Conservation (phyloP, 2,797 vertebrate genomes). For the Labeo calbasu region DNA sequence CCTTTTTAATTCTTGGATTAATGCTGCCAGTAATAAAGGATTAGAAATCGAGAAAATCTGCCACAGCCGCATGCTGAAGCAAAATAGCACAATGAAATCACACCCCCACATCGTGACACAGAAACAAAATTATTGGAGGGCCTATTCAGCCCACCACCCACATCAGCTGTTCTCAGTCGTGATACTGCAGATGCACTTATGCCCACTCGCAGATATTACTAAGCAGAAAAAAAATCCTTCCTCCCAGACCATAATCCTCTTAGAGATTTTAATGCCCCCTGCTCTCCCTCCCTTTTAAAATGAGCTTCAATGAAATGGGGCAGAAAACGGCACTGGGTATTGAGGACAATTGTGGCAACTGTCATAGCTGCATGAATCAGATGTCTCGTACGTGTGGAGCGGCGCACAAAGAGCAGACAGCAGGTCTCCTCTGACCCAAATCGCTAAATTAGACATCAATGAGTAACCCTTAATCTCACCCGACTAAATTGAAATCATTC, state of each 20-base stretch:
- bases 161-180: slow-evolving; percentile 53
- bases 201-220: slow-evolving; percentile 57
- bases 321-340: slow-evolving; percentile 52
- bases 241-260: slow-evolving; percentile 50
- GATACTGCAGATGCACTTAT: slow-evolving; percentile 50
- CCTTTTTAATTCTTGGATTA: slow-evolving; percentile 14
- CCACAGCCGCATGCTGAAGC: slow-evolving; percentile 8
- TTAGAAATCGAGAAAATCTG: slow-evolving; percentile 62
- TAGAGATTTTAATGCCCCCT: slow-evolving; percentile 41
- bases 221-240: slow-evolving; percentile 52
- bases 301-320: slow-evolving; percentile 49
- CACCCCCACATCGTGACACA: slow-evolving; percentile 55
- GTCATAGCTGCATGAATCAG: slow-evolving; percentile 30
- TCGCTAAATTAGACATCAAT: slow-evolving; percentile 67
- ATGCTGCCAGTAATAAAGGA: slow-evolving; percentile 19
- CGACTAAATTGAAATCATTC: slow-evolving; percentile 60
- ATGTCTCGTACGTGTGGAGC: slow-evolving; percentile 35
- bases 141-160: slow-evolving; percentile 43
- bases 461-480: slow-evolving; percentile 65
- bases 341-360: slow-evolving; percentile 45
- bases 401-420: slow-evolving; percentile 59
- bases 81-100: slow-evolving; percentile 27
- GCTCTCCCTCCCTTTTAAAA: slow-evolving; percentile 6
- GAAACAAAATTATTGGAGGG: slow-evolving; percentile 41
- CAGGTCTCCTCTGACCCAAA: slow-evolving; percentile 61